Conservation (phyloP, 1,140 invertebrate genomes). For the Pogonomyrmex barbatus region DNA sequence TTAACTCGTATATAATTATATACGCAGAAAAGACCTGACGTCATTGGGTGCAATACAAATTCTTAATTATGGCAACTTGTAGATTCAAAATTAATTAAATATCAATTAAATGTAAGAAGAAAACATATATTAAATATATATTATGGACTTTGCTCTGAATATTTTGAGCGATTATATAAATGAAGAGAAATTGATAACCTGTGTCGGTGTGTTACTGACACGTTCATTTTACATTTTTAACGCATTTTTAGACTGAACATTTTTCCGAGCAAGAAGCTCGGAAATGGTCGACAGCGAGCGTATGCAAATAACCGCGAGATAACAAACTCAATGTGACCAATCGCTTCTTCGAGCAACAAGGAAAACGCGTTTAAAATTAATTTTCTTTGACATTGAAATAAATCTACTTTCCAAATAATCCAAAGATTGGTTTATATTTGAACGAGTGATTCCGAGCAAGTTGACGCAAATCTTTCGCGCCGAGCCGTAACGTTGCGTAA, state of each 20-base stretch:
- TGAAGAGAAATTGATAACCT: background rate
- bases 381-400: background rate
- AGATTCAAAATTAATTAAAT: background rate
- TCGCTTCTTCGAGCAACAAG: background rate
- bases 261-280: background rate
- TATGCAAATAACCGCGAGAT: constrained; percentile 5
- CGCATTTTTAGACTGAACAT: background rate
- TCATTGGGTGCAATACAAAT: background rate
- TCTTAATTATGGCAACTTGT: background rate
- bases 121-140: background rate
- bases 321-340: background rate
- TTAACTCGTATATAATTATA: background rate
- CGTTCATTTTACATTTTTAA: background rate
- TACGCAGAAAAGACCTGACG: background rate
- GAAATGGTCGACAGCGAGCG: background rate
- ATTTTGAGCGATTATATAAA: background rate
- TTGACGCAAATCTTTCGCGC: background rate
- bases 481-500: background rate
- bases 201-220: too few relatives aligned
- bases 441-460: background rate
- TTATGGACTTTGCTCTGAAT: background rate
- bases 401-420: background rate
- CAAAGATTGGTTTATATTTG: background rate
- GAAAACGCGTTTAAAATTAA: background rate
- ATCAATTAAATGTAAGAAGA: background rate